These are phyloP conservation scores for Erebia aethiops DNA, from an alignment of 2,888 invertebrate genomes.

Conservation along the genomic window DNA sequence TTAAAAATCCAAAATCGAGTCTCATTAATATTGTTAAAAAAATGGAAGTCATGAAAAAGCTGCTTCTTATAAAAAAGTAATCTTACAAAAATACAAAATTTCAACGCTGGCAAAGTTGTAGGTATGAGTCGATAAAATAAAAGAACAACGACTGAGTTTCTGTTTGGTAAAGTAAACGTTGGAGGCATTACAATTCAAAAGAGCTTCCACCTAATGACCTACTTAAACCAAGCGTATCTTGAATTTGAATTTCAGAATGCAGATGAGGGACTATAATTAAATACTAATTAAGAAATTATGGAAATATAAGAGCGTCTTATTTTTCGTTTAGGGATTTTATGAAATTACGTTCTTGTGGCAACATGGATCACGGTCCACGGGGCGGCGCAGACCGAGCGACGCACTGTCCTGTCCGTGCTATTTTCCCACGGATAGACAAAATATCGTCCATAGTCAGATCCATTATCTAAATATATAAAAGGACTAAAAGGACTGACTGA, in stretches of 20 bases:
- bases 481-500: no score
- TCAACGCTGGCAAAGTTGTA: no score
- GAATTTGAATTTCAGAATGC: slow-evolving; percentile 11
- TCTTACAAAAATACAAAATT: no score
- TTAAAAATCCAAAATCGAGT: no score
- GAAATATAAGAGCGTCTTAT: slow-evolving; percentile 4
- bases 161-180: neutral
- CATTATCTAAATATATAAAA: no score
- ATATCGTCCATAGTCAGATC: no score
- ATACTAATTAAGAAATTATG: slow-evolving; percentile 18
- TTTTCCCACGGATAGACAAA: no score
- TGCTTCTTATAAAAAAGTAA: no score
- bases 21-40: no score
- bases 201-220: neutral
- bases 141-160: neutral
- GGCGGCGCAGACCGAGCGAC: neutral
- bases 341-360: slow-evolving; percentile 7
- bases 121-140: no score
- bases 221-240: neutral
- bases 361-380: neutral
- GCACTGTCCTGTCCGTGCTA: neutral
- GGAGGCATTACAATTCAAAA: neutral
- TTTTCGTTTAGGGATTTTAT: slow-evolving; percentile 1
- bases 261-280: slow-evolving; percentile 15
- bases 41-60: no score